Evolutionary conservation across 2,113 vertebrate species (phyloP), one percentile per base, ranked within the genome.

Genomic region (Pardalotus punctatus): DNA sequence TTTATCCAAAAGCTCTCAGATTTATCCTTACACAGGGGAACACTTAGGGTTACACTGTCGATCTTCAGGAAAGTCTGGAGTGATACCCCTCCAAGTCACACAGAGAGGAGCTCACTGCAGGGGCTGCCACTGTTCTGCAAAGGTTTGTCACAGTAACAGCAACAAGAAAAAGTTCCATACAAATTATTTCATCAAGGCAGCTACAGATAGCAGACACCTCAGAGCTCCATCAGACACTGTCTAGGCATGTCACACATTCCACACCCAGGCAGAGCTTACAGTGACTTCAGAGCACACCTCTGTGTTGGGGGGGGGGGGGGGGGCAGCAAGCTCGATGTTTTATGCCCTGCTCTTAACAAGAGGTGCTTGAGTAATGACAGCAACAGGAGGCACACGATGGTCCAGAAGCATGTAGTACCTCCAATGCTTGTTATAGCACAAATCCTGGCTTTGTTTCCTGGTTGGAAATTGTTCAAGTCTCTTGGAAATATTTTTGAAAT

Each of bases 261-360:
- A 5, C 2, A 1, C 33, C 10, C 22, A 53, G 33, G 10, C 15
- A 79, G 13, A 71, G 9, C 11, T 64, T 28, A 13, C 20, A 28
- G 4, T 0, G 3, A 0, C 43, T 56, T 42, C 53, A 69, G 6
- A 2, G 47, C 18, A 28, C 21, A 48, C 7, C 13, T 40, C 42
- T 17, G 0, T 4, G 4, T 24, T 38, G 22, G 10, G 33, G 3
- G 2, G 3, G 6, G 14, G 79, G 23, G 22, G 10, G 33, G 3
- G 2, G 3, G 6, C 17, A 81, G 23, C 35, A 86, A 54, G 14
- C 16, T 58, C 14, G 0, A 3, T 57, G 56, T 57, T 93, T 48
- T 50, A 61, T 73, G 54, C 23, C 45, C 60, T 65, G 19, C 50
- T 72, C 10, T 43, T 70, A 76, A 67, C 29, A 47, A 73, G 48